Evolutionary conservation across 2,113 vertebrate genomes (phyloP), one percentile per base, ranked within the genome.

Genomic region (Paramormyrops kingsleyae): DNA sequence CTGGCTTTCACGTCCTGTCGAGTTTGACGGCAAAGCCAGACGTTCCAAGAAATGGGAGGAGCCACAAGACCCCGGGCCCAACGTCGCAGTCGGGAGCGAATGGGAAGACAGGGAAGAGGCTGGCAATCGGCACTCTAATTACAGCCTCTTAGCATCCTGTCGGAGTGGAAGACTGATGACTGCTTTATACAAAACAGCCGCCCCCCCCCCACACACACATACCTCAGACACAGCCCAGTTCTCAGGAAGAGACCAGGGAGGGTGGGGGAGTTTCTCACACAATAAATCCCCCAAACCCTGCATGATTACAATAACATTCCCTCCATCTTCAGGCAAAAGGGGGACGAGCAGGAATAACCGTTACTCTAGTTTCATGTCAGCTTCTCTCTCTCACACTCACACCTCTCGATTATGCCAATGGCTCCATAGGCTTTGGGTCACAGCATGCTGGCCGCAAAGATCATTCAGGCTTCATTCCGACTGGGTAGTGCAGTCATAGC

Each of bases 81-180:
- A 53, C 13, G 6, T 35, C 5, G 15, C 31, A 39, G 70, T 17
- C 35, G 1, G 74, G 70, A 39, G n/a, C 44, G 56, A 87, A 90
- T 12, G 13, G 12, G 27, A 24, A 35, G 24, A 27, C n/a, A 9
- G 8, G 44, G 83, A 56, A 88, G 92, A 91, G 92, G 89, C 35
- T 5, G 88, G 91, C 85, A 88, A 74, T 91, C 83, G 89, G 89
- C 89, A 90, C 89, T 94, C 90, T 94, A 91, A 91, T 93, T 92
- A 91, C 85, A 93, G 91, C 92, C 90, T 92, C 90, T 87, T 90
- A 92, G 92, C 59, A 92, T 94, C 92, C 94, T 89, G 88, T 93
- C 91, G 91, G 89, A 93, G 91, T 62, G 52, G 47, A 84, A 66
- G 53, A 62, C 70, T 42, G 89, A 93, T 90, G 89, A 88, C 88